These are phyloP conservation scores for Tetramorium simillimum DNA, from an alignment of 1,140 invertebrate species.

Conservation along the genomic window DNA sequence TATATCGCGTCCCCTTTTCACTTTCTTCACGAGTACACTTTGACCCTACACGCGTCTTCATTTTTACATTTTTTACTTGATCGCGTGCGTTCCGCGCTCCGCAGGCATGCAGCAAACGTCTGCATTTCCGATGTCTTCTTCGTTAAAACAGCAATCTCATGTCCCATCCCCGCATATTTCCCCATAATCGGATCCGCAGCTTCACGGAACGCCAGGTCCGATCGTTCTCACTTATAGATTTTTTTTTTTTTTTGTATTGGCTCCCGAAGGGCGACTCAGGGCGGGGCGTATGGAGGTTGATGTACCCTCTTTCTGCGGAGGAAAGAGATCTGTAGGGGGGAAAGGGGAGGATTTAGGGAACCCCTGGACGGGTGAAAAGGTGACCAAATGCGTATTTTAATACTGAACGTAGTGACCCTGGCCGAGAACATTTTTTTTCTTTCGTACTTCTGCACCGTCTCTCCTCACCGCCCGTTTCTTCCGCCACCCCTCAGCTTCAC, in stretches of 20 bases:
- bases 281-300: constrained; percentile 23
- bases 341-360: no score
- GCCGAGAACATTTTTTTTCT: constrained; percentile 66
- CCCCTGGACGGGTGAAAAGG: constrained; percentile 35
- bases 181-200: constrained; percentile 73
- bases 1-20: no score
- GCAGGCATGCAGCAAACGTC: not conserved
- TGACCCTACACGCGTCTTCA: not conserved
- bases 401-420: constrained; percentile 79
- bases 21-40: not conserved
- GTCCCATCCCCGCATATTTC: not conserved
- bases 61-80: not conserved
- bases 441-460: constrained; percentile 40
- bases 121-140: not conserved
- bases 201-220: constrained; percentile 54
- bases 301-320: constrained; percentile 32
- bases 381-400: constrained; percentile 78
- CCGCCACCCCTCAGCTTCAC: constrained; percentile 23
- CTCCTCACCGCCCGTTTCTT: constrained; percentile 32
- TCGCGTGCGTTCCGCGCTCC: not conserved
- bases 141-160: not conserved
- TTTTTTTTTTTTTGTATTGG: constrained; percentile 73
- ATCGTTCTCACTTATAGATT: constrained; percentile 77
- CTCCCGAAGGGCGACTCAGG: constrained; percentile 61
- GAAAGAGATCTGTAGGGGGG: constrained; percentile 11